Conservation (phyloP, 2,113 vertebrate genomes). For the Naja naja region DNA sequence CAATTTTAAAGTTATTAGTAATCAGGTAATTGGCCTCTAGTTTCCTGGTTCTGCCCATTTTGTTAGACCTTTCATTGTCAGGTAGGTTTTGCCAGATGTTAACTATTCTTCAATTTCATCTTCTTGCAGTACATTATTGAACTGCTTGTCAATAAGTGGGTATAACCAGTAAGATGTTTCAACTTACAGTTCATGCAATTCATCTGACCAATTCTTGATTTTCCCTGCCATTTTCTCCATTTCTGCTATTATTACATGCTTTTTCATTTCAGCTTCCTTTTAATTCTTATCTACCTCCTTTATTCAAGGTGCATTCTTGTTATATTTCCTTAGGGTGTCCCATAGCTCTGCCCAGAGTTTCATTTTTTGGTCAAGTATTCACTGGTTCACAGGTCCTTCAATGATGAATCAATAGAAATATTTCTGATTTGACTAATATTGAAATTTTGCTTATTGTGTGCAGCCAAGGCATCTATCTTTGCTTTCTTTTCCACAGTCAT, state of each 20-base stretch:
- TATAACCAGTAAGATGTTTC: no score
- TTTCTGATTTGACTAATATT: background rate
- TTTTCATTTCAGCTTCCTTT: background rate
- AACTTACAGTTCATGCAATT: background rate
- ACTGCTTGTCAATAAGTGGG: no score
- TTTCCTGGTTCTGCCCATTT: no score
- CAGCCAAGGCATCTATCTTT: background rate
- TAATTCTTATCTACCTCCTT: background rate
- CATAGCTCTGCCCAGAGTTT: background rate
- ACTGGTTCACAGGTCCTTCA: background rate
- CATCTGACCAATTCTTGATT: background rate
- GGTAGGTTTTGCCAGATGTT: no score
- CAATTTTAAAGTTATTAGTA: no score
- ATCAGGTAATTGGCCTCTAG: no score
- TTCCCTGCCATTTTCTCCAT: background rate
- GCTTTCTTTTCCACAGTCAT: background rate
- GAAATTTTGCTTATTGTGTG: background rate
- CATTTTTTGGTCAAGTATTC: background rate
- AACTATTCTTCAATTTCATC: no score
- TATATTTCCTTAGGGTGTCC: background rate
- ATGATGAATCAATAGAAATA: background rate
- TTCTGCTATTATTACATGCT: background rate
- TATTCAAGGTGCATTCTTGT: background rate
- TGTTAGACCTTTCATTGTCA: no score
- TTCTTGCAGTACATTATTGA: no score